These are phyloP conservation scores for Heloderma charlesbogerti DNA, from an alignment of 2,113 vertebrate genomes.

Conservation along the genomic window DNA sequence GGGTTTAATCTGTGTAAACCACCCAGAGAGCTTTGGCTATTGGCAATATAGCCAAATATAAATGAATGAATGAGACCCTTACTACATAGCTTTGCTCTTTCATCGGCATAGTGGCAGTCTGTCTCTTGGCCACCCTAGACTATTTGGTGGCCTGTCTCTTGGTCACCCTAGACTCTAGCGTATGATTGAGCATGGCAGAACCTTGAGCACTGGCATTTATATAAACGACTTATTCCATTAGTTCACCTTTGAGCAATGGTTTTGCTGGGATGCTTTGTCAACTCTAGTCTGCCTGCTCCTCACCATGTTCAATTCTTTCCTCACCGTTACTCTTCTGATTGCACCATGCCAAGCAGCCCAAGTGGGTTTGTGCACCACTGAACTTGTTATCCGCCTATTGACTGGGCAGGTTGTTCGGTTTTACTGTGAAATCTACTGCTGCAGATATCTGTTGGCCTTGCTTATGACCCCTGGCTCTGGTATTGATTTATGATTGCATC, in stretches of 20 bases:
- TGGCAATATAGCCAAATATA: too few relatives aligned
- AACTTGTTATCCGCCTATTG: neutral
- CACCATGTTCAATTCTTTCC: neutral
- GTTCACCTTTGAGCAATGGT: neutral
- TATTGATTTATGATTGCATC: neutral
- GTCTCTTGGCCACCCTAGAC: neutral
- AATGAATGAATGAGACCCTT: neutral
- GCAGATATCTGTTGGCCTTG: neutral
- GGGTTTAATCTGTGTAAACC: too few relatives aligned
- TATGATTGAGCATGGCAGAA: neutral
- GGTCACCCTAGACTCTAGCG: neutral
- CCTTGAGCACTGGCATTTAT: neutral
- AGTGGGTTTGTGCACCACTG: neutral
- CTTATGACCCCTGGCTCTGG: slow-evolving; percentile 15
- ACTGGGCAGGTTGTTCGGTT: neutral
- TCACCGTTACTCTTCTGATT: neutral
- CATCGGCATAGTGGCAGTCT: too few relatives aligned
- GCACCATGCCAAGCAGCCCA: neutral
- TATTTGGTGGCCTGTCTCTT: neutral
- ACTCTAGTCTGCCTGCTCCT: neutral
- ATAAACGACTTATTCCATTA: neutral
- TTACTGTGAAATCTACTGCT: slow-evolving; percentile 15
- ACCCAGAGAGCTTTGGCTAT: too few relatives aligned
- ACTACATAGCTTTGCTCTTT: neutral
- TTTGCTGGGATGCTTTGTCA: neutral